These are phyloP conservation scores for Zhengitettix transpicula DNA, from an alignment of 2,888 invertebrate genomes.

Conservation along the genomic window DNA sequence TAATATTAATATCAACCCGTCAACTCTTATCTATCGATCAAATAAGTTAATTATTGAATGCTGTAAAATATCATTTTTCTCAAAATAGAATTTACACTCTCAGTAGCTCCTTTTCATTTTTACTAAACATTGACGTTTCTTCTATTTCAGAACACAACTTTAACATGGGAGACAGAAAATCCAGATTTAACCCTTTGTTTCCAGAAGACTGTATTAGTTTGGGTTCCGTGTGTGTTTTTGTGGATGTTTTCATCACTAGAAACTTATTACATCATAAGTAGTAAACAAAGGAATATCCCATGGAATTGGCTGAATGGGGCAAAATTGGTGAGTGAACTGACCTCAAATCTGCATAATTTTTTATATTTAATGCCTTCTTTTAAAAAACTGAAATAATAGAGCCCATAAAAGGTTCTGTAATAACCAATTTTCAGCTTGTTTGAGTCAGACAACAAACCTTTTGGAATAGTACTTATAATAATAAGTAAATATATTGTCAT, in stretches of 20 bases:
- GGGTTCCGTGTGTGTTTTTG: slow-evolving; percentile 74
- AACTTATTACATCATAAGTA: slow-evolving; percentile 53
- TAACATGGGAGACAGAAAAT: slow-evolving; percentile 64
- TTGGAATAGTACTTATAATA: too few species aligned
- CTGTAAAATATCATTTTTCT: neutral
- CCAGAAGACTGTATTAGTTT: slow-evolving; percentile 75
- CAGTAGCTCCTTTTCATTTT: neutral
- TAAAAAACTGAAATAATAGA: too few species aligned
- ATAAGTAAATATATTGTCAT: neutral
- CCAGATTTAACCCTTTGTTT: slow-evolving; percentile 85
- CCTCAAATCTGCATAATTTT: neutral
- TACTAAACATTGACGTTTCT: neutral
- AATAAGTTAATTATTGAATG: neutral
- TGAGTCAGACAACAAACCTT: neutral
- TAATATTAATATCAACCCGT: too few species aligned
- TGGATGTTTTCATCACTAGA: slow-evolving; percentile 64
- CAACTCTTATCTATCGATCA: neutral
- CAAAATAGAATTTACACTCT: neutral
- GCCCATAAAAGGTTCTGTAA: too few species aligned
- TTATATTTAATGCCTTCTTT: neutral
- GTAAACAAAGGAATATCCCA: slow-evolving; percentile 62
- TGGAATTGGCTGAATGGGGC: slow-evolving; percentile 49
- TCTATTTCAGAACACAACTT: slow-evolving; percentile 44
- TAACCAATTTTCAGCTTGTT: neutral
- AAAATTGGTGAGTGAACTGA: slow-evolving; percentile 36